Evolutionary conservation across 1,140 invertebrate genomes (phyloP).

Genomic region (Zaprionus africanus): DNA sequence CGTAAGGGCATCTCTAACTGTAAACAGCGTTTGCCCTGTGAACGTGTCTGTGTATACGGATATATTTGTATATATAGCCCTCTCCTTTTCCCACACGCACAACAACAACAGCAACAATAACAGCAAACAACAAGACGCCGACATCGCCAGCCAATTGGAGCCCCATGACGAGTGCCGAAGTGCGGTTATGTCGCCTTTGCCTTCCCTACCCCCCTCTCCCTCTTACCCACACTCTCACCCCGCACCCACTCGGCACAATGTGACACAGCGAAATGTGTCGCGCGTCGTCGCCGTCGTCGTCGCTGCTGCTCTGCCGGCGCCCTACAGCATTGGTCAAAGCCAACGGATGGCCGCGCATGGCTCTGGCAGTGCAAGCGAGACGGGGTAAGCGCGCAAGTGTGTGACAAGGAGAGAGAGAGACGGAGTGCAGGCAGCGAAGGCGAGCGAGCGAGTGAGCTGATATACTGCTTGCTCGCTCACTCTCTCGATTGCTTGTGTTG

Average conservation of each 20-base stretch:
- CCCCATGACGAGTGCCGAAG: slow-evolving; percentile 41
- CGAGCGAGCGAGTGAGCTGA: slow-evolving; percentile 12
- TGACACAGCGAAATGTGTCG: slow-evolving; percentile 76
- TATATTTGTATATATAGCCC: slow-evolving; percentile 13
- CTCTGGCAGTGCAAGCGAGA: slow-evolving; percentile 40
- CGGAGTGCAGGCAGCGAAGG: slow-evolving; percentile 3
- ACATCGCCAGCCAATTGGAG: slow-evolving; percentile 52
- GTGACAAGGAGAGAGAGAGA: slow-evolving; percentile 8
- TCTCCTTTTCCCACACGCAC: slow-evolving; percentile 63
- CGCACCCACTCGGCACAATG: slow-evolving; percentile 26
- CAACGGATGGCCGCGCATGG: slow-evolving; percentile 71
- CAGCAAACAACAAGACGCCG: slow-evolving; percentile 32
- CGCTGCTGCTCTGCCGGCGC: slow-evolving; percentile 15
- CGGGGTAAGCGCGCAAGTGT: not conserved
- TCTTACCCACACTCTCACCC: not conserved
- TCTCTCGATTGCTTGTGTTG: not conserved
- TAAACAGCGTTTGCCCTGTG: not conserved
- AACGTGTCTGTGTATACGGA: not conserved
- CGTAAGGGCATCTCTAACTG: not conserved
- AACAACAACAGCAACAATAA: slow-evolving; percentile 12
- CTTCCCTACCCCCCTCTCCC: slow-evolving; percentile 4
- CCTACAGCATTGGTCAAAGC: slow-evolving; percentile 72
- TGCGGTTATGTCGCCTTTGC: slow-evolving; percentile 51
- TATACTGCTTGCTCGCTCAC: slow-evolving; percentile 12
- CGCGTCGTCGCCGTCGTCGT: slow-evolving; percentile 21